These are phyloP conservation scores for Protaetia brevitarsis DNA, from an alignment of 1,140 invertebrate species.

Conservation along the genomic window DNA sequence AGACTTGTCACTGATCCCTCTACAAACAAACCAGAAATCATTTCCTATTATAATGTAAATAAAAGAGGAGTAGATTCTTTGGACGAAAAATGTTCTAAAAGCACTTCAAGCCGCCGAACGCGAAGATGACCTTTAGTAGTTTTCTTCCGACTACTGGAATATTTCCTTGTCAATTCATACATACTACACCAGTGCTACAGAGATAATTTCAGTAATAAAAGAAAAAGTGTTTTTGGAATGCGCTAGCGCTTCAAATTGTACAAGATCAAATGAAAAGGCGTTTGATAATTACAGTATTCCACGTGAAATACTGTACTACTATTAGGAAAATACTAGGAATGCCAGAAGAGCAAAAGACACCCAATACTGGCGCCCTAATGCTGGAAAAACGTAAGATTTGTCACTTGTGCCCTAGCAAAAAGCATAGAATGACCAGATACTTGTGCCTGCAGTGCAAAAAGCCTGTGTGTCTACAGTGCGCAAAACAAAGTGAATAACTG, in stretches of 20 bases:
- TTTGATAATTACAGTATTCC: too few relatives aligned
- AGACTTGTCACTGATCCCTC: conserved; percentile 29
- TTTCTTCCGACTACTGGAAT: not conserved
- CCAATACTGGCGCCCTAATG: too few relatives aligned
- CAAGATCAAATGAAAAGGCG: not conserved
- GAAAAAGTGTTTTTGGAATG: not conserved
- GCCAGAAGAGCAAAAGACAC: too few relatives aligned
- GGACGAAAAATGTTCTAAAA: not conserved
- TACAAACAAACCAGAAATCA: conserved; percentile 40
- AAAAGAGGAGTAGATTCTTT: conserved; percentile 36
- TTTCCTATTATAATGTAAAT: conserved; percentile 40
- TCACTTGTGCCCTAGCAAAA: too few relatives aligned
- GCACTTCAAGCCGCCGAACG: not conserved
- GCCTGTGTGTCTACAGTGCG: too few relatives aligned
- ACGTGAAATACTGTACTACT: too few relatives aligned
- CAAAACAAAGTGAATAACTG: too few relatives aligned
- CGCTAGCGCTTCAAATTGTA: not conserved
- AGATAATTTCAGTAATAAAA: not conserved
- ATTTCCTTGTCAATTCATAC: not conserved
- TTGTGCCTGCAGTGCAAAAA: too few relatives aligned
- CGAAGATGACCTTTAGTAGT: not conserved
- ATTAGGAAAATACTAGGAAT: too few relatives aligned
- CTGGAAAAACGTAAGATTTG: too few relatives aligned
- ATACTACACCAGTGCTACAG: not conserved
- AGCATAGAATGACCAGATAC: too few relatives aligned